These are phyloP conservation scores for Lipophrys pholis DNA, from an alignment of 2,113 vertebrate genomes.

Conservation along the genomic window DNA sequence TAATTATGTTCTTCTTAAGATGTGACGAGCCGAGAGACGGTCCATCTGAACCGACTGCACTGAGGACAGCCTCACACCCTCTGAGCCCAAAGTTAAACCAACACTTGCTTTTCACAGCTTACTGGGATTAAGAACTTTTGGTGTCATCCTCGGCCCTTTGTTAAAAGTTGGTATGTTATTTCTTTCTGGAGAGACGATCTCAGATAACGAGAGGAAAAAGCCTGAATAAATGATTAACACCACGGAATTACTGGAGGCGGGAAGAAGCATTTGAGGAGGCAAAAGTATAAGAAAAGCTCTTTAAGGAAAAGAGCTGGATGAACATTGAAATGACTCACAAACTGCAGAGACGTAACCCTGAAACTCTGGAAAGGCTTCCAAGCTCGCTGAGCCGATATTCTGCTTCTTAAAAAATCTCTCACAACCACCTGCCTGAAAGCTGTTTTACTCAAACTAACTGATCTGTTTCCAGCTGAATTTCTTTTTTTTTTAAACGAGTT, in stretches of 20 bases:
- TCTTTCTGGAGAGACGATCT: too few relatives aligned
- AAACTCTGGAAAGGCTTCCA: neutral
- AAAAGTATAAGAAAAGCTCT: neutral
- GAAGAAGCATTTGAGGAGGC: neutral
- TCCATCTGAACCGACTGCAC: constrained; percentile 9
- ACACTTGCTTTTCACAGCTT: too few relatives aligned
- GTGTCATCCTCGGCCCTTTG: too few relatives aligned
- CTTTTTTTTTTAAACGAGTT: neutral
- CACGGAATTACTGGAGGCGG: neutral
- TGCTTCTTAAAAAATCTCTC: neutral
- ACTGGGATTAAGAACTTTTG: too few relatives aligned
- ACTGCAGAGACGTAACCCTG: neutral
- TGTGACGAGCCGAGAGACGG: constrained; percentile 13
- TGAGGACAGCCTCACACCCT: too few relatives aligned
- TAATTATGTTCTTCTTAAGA: constrained; percentile 42
- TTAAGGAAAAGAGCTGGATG: neutral
- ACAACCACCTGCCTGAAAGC: neutral
- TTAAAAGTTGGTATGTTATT: too few relatives aligned
- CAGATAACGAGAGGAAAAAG: too few relatives aligned
- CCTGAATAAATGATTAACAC: constrained; percentile 12
- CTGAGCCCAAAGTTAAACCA: too few relatives aligned
- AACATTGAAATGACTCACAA: neutral
- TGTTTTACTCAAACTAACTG: constrained; percentile 8
- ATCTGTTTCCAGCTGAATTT: neutral
- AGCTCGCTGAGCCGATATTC: neutral